Evolutionary conservation across 1,140 invertebrate species (phyloP).

Genomic region (Polypedilum vanderplanki): DNA sequence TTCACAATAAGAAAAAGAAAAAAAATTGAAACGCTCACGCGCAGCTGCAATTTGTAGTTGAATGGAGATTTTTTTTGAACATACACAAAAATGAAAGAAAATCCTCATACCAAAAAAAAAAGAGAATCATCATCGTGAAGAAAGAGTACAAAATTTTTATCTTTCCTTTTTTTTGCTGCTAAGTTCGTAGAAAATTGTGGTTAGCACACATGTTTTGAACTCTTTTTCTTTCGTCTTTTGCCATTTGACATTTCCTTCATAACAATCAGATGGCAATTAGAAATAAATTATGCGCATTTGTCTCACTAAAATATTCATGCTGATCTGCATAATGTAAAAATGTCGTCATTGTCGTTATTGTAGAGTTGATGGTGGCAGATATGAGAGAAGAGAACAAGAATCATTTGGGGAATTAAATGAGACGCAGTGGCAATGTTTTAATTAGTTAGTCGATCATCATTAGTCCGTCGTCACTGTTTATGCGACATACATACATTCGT

Average conservation of each 20-base stretch:
- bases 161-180: neutral
- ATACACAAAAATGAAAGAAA: neutral
- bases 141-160: no score
- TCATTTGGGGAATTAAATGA: constrained; percentile 12
- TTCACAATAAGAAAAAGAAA: neutral
- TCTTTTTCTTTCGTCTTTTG: neutral
- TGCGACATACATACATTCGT: no score
- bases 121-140: no score
- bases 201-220: constrained; percentile 20
- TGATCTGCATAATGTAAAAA: neutral
- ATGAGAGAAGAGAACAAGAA: neutral
- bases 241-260: constrained; percentile 27
- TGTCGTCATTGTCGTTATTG: no score
- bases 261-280: constrained; percentile 29
- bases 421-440: neutral
- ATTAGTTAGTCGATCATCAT: constrained; percentile 13
- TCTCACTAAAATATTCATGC: constrained; percentile 16
- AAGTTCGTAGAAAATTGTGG: neutral
- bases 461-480: neutral
- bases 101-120: neutral
- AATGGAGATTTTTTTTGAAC: neutral
- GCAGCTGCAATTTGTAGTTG: constrained; percentile 9
- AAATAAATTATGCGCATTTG: constrained; percentile 28
- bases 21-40: constrained; percentile 10
- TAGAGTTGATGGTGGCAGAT: no score